Evolutionary conservation across 1,140 invertebrate species (phyloP).

Genomic region (Danaus melanippus): DNA sequence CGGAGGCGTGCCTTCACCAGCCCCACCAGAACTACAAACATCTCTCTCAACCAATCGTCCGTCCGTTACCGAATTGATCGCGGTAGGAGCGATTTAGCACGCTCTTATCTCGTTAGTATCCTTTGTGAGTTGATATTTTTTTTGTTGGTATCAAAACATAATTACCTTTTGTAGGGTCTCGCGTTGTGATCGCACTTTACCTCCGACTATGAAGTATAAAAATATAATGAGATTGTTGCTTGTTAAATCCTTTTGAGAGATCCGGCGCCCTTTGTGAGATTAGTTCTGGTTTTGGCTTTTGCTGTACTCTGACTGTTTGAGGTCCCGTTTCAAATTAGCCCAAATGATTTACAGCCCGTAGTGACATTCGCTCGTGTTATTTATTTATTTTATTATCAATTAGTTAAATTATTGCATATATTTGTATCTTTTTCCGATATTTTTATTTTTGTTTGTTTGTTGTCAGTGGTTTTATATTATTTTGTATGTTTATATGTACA

Average conservation of each 20-base stretch:
- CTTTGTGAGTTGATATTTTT: constrained; percentile 68
- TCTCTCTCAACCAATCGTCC: constrained; percentile 64
- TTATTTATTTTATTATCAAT: constrained; percentile 35
- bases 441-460: no score
- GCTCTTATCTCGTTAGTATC: constrained; percentile 71
- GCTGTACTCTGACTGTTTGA: constrained; percentile 40
- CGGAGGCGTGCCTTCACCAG: constrained; percentile 26
- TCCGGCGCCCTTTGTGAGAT: constrained; percentile 58
- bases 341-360: constrained; percentile 50
- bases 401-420: constrained; percentile 14
- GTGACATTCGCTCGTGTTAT: constrained; percentile 40
- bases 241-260: constrained; percentile 69
- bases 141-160: constrained; percentile 72
- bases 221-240: constrained; percentile 71
- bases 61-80: constrained; percentile 56
- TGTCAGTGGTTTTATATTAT: no score
- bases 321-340: constrained; percentile 67
- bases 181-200: constrained; percentile 69
- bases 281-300: constrained; percentile 44
- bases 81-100: constrained; percentile 66
- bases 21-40: constrained; percentile 35
- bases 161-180: constrained; percentile 71
- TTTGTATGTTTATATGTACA: no score
- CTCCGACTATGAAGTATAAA: constrained; percentile 68
- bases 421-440: no score